These are phyloP conservation scores for Acanthococcus lagerstroemiae DNA, from an alignment of 2,888 invertebrate species.

Conservation along the genomic window DNA sequence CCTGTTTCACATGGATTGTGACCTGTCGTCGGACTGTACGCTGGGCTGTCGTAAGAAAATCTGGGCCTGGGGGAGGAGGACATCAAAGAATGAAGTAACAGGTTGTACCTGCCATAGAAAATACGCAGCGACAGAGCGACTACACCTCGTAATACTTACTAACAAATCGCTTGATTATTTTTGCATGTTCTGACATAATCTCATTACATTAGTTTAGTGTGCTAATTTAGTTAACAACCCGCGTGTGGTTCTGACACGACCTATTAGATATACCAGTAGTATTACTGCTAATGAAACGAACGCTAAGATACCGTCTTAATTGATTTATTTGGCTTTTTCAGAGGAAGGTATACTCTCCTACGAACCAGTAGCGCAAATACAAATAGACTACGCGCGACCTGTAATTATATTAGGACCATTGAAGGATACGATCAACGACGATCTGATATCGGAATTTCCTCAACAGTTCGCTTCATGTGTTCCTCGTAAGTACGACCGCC, in stretches of 20 bases:
- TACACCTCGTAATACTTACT: background rate
- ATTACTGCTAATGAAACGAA: background rate
- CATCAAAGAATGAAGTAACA: too few relatives aligned
- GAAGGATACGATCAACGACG: slow-evolving; percentile 98
- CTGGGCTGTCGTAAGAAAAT: too few relatives aligned
- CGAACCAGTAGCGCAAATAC: slow-evolving; percentile 84
- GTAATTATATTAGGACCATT: slow-evolving; percentile 96
- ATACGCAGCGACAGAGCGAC: too few relatives aligned
- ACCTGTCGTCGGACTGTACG: too few relatives aligned
- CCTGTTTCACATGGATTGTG: background rate
- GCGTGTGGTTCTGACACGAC: background rate
- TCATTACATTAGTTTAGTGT: background rate
- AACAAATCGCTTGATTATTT: background rate
- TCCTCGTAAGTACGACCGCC: slow-evolving; percentile 69
- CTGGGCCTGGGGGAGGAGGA: too few relatives aligned
- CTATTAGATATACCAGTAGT: background rate
- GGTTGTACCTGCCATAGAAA: too few relatives aligned
- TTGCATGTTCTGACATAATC: background rate
- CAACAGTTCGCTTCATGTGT: slow-evolving; percentile 99
- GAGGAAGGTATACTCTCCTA: slow-evolving; percentile 56
- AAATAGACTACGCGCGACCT: slow-evolving; percentile 90
- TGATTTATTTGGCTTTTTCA: slow-evolving; percentile 1
- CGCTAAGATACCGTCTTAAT: background rate
- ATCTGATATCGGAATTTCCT: slow-evolving; percentile 96
- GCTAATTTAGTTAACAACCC: too few relatives aligned